phyloP scores from a whole-genome alignment of 2,888 invertebrate species.

The Cataglyphis rosenhaueri region DNA sequence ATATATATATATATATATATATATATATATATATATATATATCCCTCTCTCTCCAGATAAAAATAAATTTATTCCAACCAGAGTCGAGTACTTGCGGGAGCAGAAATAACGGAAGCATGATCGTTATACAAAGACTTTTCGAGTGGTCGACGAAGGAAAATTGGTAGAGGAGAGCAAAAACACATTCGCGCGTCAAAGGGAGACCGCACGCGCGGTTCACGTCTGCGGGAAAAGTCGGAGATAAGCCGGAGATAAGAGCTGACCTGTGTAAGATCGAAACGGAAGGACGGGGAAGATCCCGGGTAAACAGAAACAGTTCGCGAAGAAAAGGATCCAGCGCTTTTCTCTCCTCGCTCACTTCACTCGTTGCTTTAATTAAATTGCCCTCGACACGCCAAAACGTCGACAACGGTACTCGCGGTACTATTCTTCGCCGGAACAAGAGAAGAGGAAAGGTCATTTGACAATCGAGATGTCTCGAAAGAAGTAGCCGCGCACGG shows the following conservation, averaged over 20 bases:
- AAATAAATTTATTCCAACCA: constrained; percentile 30
- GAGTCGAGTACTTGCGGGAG: not conserved
- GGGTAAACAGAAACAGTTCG: constrained; percentile 36
- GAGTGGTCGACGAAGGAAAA: constrained; percentile 25
- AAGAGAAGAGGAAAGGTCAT: constrained; percentile 16
- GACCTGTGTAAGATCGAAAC: constrained; percentile 31
- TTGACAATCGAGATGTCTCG: constrained; percentile 44
- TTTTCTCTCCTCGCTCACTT: constrained; percentile 7
- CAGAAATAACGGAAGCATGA: constrained; percentile 15
- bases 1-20: not conserved
- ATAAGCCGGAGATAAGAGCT: not conserved
- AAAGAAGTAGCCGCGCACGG: constrained; percentile 45
- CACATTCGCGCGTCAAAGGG: constrained; percentile 29
- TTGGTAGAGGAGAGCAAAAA: constrained; percentile 29
- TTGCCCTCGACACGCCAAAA: constrained; percentile 19
- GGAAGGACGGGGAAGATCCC: constrained; percentile 13
- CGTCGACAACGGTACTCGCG: constrained; percentile 1
- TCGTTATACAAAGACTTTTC: constrained; percentile 31
- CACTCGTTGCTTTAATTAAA: constrained; percentile 49
- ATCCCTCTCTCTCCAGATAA: not conserved
- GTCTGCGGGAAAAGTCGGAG: not conserved
- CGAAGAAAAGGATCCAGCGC: not conserved
- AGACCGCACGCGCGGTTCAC: not conserved
- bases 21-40: not conserved
- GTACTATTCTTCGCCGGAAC: constrained; percentile 2